These are phyloP conservation scores for Selenia dentaria DNA, from an alignment of 2,888 invertebrate species.

Conservation along the genomic window DNA sequence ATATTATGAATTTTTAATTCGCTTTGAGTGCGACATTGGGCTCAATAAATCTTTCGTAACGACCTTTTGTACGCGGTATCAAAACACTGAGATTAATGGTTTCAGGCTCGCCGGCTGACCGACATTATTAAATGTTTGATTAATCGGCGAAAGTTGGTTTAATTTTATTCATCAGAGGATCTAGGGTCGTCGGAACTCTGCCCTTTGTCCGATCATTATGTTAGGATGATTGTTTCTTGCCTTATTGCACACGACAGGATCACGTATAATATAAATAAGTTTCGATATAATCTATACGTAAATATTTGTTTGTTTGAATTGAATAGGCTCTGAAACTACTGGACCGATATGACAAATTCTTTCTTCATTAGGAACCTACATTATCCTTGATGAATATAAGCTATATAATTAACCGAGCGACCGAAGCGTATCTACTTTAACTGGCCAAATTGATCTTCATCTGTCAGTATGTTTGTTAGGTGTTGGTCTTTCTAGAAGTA, in stretches of 20 bases:
- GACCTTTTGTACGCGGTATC: slow-evolving; percentile 32
- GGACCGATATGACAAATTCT: no score
- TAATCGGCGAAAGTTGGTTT: slow-evolving; percentile 11
- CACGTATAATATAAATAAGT: no score
- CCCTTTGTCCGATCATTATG: background rate
- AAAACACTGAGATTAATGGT: slow-evolving; percentile 33
- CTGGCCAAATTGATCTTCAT: no score
- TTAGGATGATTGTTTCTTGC: background rate
- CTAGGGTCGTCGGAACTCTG: background rate
- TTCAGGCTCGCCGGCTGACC: background rate
- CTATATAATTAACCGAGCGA: no score
- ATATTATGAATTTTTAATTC: slow-evolving; percentile 11
- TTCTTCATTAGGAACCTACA: no score
- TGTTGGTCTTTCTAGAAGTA: no score
- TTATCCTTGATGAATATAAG: no score
- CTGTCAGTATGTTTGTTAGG: no score
- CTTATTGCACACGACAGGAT: background rate
- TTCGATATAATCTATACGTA: no score
- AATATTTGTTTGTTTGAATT: no score
- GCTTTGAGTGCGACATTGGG: slow-evolving; percentile 5
- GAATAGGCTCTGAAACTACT: no score
- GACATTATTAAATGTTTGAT: slow-evolving; percentile 28
- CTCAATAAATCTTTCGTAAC: slow-evolving; percentile 20
- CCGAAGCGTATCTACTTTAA: no score
- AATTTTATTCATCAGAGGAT: slow-evolving; percentile 14